Evolutionary conservation across 2,113 vertebrate genomes (phyloP).

Genomic region (Poeciliopsis prolifica): DNA sequence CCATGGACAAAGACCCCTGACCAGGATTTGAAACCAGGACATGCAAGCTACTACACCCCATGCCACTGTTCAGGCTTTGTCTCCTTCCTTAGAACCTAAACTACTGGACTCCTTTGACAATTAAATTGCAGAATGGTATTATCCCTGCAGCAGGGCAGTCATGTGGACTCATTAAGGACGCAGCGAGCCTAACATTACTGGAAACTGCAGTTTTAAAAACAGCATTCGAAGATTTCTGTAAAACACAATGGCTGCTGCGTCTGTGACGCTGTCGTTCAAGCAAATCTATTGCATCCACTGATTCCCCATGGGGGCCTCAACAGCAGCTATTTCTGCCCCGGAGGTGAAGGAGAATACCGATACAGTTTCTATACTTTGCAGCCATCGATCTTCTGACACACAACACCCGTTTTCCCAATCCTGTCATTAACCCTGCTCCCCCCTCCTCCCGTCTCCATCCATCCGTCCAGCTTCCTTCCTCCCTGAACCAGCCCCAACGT

Average conservation of each 20-base stretch:
- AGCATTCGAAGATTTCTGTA: background rate
- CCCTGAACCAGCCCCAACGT: slow-evolving; percentile 45
- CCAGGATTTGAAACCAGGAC: too few species aligned
- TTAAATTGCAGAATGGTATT: background rate
- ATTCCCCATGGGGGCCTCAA: slow-evolving; percentile 30
- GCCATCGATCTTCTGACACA: slow-evolving; percentile 67
- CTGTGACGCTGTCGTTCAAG: slow-evolving; percentile 27
- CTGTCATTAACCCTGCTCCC: slow-evolving; percentile 39
- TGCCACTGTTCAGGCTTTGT: too few species aligned
- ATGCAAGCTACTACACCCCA: too few species aligned
- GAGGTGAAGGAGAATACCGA: slow-evolving; percentile 62
- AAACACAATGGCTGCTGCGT: slow-evolving; percentile 4
- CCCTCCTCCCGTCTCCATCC: slow-evolving; percentile 7
- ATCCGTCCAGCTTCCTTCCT: slow-evolving; percentile 26
- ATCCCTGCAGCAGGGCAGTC: too few species aligned
- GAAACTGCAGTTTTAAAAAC: background rate
- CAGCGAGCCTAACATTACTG: background rate
- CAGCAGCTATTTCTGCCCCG: slow-evolving; percentile 39
- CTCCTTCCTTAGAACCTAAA: background rate
- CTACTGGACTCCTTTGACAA: background rate
- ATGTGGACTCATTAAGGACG: too few species aligned
- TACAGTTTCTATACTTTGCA: slow-evolving; percentile 60
- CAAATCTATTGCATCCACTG: slow-evolving; percentile 31
- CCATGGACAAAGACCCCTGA: too few species aligned
- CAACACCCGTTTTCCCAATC: slow-evolving; percentile 56